These are phyloP conservation scores for Athene noctua DNA, from an alignment of 2,113 vertebrate species.

Conservation along the genomic window DNA sequence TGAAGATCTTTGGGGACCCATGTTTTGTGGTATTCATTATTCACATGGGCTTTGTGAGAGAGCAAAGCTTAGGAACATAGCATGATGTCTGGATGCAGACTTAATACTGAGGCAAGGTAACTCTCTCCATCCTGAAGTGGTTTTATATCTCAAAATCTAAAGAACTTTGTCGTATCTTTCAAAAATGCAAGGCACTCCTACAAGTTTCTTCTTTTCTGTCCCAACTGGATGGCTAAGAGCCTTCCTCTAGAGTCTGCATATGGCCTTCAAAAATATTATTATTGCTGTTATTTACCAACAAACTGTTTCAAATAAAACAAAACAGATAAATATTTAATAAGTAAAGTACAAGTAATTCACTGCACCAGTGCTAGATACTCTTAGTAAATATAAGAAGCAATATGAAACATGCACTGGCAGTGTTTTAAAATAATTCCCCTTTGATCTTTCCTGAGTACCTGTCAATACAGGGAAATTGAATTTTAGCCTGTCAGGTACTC, in stretches of 20 bases:
- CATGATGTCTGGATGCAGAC: neutral
- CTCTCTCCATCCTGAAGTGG: neutral
- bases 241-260: neutral
- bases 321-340: neutral
- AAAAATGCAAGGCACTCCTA: neutral
- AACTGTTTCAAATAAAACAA: neutral
- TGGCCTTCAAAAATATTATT: neutral
- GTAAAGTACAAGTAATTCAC: neutral
- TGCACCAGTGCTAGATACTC: neutral
- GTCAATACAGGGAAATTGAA: neutral
- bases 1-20: neutral
- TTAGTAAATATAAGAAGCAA: neutral
- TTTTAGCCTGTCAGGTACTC: neutral
- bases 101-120: neutral
- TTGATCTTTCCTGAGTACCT: neutral
- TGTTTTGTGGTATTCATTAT: slow-evolving; percentile 5
- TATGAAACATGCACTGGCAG: neutral
- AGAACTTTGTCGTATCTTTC: neutral
- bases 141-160: neutral
- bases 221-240: neutral
- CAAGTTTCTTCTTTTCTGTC: neutral
- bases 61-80: neutral
- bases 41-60: neutral
- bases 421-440: neutral
- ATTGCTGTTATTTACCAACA: neutral